Percentiles rank a stretch among this genome's conserved stretches.
Evolutionary conservation across 1,140 invertebrate genomes (phyloP).

Genomic region (Drosophila yakuba): DNA sequence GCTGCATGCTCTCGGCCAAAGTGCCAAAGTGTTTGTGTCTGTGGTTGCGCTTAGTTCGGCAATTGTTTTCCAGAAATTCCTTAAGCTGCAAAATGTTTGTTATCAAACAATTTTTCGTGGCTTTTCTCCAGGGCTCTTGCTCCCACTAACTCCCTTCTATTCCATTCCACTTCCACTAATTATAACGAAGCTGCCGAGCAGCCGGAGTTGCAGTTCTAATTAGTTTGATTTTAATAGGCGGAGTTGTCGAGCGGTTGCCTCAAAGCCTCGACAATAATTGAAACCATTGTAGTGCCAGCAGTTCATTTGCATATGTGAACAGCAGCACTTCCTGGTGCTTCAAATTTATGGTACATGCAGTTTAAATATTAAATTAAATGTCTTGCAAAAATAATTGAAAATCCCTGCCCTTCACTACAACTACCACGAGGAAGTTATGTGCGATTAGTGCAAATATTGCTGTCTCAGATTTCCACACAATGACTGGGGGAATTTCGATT

Average conservation of each 20-base stretch:
- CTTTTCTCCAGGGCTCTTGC: not conserved
- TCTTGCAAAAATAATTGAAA: constrained; percentile 48
- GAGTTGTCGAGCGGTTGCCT: constrained; percentile 16
- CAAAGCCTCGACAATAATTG: constrained; percentile 36
- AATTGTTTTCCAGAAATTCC: constrained; percentile 60
- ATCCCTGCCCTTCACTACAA: not conserved
- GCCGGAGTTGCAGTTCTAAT: constrained; percentile 31
- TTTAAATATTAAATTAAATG: constrained; percentile 35
- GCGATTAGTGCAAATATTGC: constrained; percentile 39
- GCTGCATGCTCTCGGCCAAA: not conserved
- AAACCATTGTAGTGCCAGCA: constrained; percentile 23
- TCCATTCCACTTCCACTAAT: constrained; percentile 20
- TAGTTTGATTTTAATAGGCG: constrained; percentile 47
- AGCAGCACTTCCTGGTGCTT: constrained; percentile 2
- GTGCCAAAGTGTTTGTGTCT: constrained; percentile 44
- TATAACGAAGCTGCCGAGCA: constrained; percentile 13
- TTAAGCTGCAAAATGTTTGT: constrained; percentile 62
- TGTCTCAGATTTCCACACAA: constrained; percentile 37
- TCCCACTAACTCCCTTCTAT: not conserved
- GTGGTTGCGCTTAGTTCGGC: constrained; percentile 56
- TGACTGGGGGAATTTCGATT: constrained; percentile 40
- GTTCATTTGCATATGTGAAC: constrained; percentile 34
- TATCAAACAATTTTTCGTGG: constrained; percentile 46
- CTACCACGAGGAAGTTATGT: not conserved
- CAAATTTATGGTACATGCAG: constrained; percentile 29